These are phyloP conservation scores for Globia sparganii DNA, from an alignment of 2,888 invertebrate genomes.

Conservation along the genomic window DNA sequence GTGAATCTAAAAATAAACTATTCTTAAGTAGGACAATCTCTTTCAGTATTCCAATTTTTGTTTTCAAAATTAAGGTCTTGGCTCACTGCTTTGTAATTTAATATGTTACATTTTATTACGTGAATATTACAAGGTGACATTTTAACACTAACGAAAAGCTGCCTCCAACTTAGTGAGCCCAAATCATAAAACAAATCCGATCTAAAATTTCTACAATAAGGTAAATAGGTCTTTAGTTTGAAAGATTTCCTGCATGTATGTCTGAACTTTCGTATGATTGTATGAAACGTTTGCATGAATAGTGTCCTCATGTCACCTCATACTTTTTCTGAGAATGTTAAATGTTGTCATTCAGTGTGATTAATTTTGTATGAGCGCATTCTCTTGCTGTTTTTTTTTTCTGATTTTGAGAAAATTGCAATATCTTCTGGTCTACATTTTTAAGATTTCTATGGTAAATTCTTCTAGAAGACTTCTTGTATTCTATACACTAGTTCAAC, in stretches of 20 bases:
- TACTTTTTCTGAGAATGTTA: slow-evolving; percentile 65
- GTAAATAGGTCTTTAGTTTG: slow-evolving; percentile 35
- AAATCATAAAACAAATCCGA: slow-evolving; percentile 3
- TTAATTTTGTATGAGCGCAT: slow-evolving; percentile 47
- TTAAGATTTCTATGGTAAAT: slow-evolving; percentile 20
- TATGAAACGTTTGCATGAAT: slow-evolving; percentile 65
- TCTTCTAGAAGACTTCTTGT: slow-evolving; percentile 28
- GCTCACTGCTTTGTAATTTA: slow-evolving; percentile 10
- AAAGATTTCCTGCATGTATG: slow-evolving; percentile 59
- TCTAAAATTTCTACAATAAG: slow-evolving; percentile 8
- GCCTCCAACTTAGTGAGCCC: background rate
- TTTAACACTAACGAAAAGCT: background rate
- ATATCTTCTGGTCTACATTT: slow-evolving; percentile 21
- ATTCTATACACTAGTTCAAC: slow-evolving; percentile 2
- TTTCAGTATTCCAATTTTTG: slow-evolving; percentile 16
- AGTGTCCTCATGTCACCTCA: slow-evolving; percentile 66
- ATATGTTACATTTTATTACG: background rate
- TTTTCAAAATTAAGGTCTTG: slow-evolving; percentile 18
- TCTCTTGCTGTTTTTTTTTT: slow-evolving; percentile 30
- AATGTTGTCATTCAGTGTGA: slow-evolving; percentile 61
- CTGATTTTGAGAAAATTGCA: slow-evolving; percentile 16
- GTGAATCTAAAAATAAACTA: background rate
- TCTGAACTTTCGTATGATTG: slow-evolving; percentile 51
- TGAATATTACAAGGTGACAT: background rate
- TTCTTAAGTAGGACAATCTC: slow-evolving; percentile 1